Base-by-base conservation (phyloP, 2,797 vertebrate species). In the Eleutherodactylus coqui region DNA sequence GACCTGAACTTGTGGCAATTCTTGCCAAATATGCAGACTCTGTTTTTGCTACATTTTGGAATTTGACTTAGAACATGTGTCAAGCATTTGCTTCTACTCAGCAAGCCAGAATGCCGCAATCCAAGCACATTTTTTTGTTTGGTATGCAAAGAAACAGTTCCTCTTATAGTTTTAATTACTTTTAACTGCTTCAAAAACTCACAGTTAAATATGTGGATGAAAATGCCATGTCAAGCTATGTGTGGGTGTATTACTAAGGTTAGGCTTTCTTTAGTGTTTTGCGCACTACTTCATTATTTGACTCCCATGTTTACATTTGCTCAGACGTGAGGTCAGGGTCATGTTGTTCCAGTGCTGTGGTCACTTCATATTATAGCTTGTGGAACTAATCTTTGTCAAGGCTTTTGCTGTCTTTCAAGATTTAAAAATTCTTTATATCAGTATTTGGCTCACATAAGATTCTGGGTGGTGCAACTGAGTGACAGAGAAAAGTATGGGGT, bases 21-120 rank as follows among this genome's bases (percentile, higher is more conserved):
- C 90, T 90, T 94, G 93, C 94, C 93, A 94, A 94, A 90, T 90
- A 93, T 88, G 89, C 93, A 93, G 89, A 92, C 93, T 77, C 75
- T 90, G 93, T 93, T 94, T 86, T 94, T 93, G 92, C 91, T 94
- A 90, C 90, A 90, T 91, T 93, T 93, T 92, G 92, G 92, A 93
- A 95, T 93, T 93, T 91, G 38, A 92, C 43, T 77, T 88, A 90
- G 90, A 91, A 92, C 92, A 88, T 94, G 91, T 92, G 91, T 93
- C 92, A 93, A 90, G 91, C 92, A 91, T 93, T 94, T 92, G 91
- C 91, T 93, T 92, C 91, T 79, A 75, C 90, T 93, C 90, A 88
- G 89, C 90, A 92, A 93, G 91, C 91, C 90, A 91, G 92, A 93
- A 92, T 75, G 87, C 88, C 90, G 83, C 93, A 91, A 89, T 84